phyloP scores from a whole-genome alignment of 2,888 invertebrate genomes.

The Rotaria socialis region DNA sequence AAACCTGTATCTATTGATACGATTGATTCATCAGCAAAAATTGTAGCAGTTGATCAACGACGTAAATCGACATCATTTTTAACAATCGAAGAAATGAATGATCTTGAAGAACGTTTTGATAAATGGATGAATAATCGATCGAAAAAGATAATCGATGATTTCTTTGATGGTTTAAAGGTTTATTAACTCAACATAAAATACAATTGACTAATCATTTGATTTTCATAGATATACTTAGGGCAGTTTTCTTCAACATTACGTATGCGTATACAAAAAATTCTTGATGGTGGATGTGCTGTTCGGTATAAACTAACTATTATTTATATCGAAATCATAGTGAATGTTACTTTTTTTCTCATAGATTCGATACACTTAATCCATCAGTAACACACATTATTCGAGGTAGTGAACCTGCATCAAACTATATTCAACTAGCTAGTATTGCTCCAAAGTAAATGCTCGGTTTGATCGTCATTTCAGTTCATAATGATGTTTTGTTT shows the following conservation, averaged over 20 bases:
- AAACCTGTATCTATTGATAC: not conserved
- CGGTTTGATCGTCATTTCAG: not conserved
- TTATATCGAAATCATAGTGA: not conserved
- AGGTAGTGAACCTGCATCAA: not conserved
- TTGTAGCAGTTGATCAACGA: not conserved
- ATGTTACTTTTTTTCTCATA: not conserved
- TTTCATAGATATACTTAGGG: constrained; percentile 3
- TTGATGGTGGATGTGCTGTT: constrained; percentile 22
- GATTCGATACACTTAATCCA: constrained; percentile 41
- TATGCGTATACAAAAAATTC: constrained; percentile 24
- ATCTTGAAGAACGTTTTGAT: constrained; percentile 9
- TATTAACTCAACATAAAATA: not conserved
- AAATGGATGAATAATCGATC: constrained; percentile 9
- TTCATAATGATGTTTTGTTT: not conserved
- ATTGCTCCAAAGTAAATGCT: not conserved
- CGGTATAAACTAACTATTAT: not conserved
- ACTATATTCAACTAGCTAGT: not conserved
- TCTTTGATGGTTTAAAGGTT: constrained; percentile 33
- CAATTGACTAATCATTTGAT: no score
- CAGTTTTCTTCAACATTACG: not conserved
- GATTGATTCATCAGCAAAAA: not conserved
- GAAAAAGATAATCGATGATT: not conserved
- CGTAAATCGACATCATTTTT: constrained; percentile 14
- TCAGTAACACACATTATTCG: constrained; percentile 45
- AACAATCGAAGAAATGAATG: not conserved